Conservation (phyloP, 2,797 vertebrate species). For the Mycteria americana region DNA sequence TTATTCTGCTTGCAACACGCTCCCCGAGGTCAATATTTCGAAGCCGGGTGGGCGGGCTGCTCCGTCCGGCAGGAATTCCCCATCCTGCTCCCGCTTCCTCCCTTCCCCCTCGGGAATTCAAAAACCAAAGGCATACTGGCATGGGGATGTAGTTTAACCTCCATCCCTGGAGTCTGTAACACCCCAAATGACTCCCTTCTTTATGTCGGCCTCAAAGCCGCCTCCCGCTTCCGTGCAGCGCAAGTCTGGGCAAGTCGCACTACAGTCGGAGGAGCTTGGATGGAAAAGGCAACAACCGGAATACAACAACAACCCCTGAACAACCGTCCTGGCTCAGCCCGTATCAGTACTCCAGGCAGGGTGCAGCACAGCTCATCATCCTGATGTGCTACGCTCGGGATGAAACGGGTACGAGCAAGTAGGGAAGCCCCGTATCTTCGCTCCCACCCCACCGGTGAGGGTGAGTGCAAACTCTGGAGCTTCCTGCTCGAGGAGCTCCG, state of each 20-base stretch:
- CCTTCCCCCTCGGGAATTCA: not conserved
- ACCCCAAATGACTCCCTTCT: not conserved
- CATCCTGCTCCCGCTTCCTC: not conserved
- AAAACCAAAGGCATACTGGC: not conserved
- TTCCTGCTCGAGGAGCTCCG: accelerated
- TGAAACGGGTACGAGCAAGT: accelerated
- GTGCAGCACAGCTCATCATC: not conserved
- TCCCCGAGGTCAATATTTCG: accelerated
- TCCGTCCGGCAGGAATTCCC: not conserved
- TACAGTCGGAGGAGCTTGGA: not conserved
- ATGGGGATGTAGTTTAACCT: not conserved
- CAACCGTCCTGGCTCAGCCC: not conserved
- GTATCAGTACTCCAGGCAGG: not conserved
- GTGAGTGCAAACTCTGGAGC: accelerated
- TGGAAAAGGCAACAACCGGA: not conserved
- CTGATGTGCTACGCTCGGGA: accelerated
- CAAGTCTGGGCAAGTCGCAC: not conserved
- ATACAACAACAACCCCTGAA: not conserved
- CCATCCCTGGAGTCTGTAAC: not conserved
- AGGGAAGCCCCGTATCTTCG: not conserved
- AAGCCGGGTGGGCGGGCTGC: not conserved
- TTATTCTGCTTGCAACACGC: not conserved
- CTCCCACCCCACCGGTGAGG: accelerated
- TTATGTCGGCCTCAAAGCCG: not conserved
- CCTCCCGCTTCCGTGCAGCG: not conserved